Percentiles rank a stretch among this genome's conserved stretches.
Evolutionary conservation across 2,797 vertebrate genomes (phyloP).

Genomic region (Epinephelus awoara): DNA sequence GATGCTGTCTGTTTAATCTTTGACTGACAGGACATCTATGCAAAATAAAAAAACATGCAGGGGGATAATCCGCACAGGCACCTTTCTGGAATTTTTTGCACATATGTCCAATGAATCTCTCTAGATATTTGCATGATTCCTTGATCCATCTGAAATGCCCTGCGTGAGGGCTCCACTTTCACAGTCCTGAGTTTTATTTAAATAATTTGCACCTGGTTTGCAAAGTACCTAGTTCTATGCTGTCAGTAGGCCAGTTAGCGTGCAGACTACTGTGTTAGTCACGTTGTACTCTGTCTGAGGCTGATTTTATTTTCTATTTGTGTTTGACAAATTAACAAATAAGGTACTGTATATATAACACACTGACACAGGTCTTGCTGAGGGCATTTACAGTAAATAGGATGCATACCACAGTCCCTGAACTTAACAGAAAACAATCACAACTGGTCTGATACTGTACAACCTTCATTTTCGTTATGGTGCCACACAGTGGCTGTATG

Average conservation of each 20-base stretch:
- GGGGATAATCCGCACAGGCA: background rate
- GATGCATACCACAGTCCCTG: background rate
- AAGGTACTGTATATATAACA: too few species aligned
- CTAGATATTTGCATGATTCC: background rate
- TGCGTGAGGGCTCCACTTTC: background rate
- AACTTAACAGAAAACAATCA: slow-evolving; percentile 4
- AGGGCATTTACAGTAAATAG: slow-evolving; percentile 6
- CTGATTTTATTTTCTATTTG: background rate
- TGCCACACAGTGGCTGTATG: background rate
- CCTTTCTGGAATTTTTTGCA: background rate
- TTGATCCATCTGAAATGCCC: background rate
- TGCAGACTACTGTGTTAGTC: background rate
- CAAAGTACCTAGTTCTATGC: background rate
- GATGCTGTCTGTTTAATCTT: background rate
- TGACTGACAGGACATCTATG: background rate
- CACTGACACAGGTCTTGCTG: background rate
- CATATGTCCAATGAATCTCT: background rate
- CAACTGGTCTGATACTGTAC: background rate
- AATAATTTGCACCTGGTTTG: background rate
- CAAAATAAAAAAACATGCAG: background rate
- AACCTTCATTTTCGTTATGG: background rate
- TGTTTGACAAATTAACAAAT: background rate
- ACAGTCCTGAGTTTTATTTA: too few species aligned
- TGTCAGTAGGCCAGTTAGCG: background rate
- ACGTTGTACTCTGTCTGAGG: background rate